These are phyloP conservation scores for Tiliacea aurago DNA, from an alignment of 2,888 invertebrate species.

Conservation along the genomic window DNA sequence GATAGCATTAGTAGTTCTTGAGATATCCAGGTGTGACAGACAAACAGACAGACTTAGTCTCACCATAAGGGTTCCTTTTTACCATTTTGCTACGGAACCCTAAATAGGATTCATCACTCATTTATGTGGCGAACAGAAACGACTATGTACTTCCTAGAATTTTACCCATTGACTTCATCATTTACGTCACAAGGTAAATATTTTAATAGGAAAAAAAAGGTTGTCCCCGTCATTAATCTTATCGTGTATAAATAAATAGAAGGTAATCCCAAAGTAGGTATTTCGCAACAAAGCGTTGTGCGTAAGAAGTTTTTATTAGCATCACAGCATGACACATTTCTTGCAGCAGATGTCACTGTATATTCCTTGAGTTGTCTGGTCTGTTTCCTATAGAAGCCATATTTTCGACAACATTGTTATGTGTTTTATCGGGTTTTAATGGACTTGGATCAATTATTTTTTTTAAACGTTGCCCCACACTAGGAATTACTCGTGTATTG, in stretches of 20 bases:
- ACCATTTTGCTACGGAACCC: too few relatives aligned
- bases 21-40: too few relatives aligned
- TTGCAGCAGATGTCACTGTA: constrained; percentile 21
- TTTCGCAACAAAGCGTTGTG: not conserved
- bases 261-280: constrained; percentile 9
- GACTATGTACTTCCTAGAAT: constrained; percentile 5
- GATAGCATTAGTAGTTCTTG: too few relatives aligned
- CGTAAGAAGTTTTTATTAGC: constrained; percentile 28
- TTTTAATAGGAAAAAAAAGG: not conserved
- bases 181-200: constrained; percentile 17
- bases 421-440: not conserved
- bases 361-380: constrained; percentile 5
- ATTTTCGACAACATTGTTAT: not conserved
- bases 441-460: not conserved
- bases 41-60: too few relatives aligned
- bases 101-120: too few relatives aligned
- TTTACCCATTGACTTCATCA: constrained; percentile 7
- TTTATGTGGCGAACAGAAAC: not conserved
- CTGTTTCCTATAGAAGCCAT: constrained; percentile 4
- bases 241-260: constrained; percentile 14
- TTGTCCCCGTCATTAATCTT: constrained; percentile 21
- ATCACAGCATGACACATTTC: constrained; percentile 44
- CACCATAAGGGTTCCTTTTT: too few relatives aligned
- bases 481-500: too few relatives aligned
- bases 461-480: too few relatives aligned